These are phyloP conservation scores for Sympetrum striolatum DNA, from an alignment of 2,888 invertebrate species.

Conservation along the genomic window DNA sequence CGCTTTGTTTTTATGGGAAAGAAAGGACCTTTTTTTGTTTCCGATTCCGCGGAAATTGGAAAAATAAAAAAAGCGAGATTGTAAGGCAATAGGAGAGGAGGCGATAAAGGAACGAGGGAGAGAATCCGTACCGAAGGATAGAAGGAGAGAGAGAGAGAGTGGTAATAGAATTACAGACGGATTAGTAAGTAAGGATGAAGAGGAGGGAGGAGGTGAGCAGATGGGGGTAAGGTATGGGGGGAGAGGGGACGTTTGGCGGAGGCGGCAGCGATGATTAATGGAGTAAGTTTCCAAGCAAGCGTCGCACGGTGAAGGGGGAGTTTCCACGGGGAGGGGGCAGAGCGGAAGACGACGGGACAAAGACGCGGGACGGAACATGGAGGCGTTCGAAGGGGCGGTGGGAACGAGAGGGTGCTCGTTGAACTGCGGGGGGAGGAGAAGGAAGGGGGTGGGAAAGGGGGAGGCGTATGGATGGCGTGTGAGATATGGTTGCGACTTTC, in stretches of 20 bases:
- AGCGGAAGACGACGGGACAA: constrained; percentile 40
- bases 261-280: constrained; percentile 40
- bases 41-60: not conserved
- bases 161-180: constrained; percentile 42
- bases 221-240: not conserved
- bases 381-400: not conserved
- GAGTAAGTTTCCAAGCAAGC: constrained; percentile 41
- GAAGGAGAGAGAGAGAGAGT: not conserved
- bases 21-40: not conserved
- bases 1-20: too few species aligned
- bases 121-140: not conserved
- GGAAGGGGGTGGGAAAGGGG: not conserved
- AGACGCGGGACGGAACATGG: constrained; percentile 29
- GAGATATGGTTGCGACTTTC: constrained; percentile 18
- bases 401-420: not conserved
- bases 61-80: not conserved
- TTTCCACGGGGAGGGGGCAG: not conserved
- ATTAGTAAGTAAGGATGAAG: constrained; percentile 36
- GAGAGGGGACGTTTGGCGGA: constrained; percentile 18
- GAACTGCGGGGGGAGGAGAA: not conserved
- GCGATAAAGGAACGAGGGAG: not conserved
- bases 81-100: not conserved
- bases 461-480: not conserved
- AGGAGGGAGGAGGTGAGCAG: not conserved
- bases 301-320: constrained; percentile 19